A percentile compares a stretch with the other conserved stretches of the same genome.
These are phyloP conservation scores for Pelobates fuscus DNA, from an alignment of 2,113 vertebrate species.

Conservation along the genomic window DNA sequence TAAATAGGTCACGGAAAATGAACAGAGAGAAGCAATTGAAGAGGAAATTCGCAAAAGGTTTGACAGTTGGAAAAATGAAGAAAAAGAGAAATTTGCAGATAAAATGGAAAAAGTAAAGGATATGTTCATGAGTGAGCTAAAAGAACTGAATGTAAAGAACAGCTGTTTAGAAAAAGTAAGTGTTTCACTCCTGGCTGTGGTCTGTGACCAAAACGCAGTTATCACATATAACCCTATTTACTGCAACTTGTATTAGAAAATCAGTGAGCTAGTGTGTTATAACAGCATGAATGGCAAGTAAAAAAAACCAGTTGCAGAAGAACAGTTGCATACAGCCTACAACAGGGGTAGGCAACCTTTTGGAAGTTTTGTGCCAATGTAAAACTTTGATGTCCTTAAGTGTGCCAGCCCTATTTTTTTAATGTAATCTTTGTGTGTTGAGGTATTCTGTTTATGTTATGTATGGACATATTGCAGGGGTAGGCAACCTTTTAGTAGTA, in stretches of 20 bases:
- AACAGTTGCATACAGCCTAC: not conserved
- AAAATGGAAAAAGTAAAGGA: slow-evolving; percentile 87
- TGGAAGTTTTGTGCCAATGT: no score
- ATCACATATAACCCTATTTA: not conserved
- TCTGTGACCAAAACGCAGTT: no score
- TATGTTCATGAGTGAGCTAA: slow-evolving; percentile 85
- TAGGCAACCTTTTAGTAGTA: no score
- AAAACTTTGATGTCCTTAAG: no score
- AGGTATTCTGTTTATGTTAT: no score
- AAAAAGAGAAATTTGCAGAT: slow-evolving; percentile 76
- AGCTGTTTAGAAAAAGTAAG: slow-evolving; percentile 73
- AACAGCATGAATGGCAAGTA: no score
- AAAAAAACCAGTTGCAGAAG: no score
- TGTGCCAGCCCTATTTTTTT: no score
- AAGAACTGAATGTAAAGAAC: slow-evolving; percentile 79
- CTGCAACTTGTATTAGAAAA: not conserved
- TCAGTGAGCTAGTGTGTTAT: not conserved
- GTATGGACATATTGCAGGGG: no score
- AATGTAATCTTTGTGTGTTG: no score
- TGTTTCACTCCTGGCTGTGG: no score
- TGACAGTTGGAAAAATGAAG: slow-evolving; percentile 85
- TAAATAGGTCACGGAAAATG: slow-evolving; percentile 76
- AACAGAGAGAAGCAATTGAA: slow-evolving; percentile 79
- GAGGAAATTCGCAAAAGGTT: slow-evolving; percentile 78
- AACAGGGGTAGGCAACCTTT: not conserved